Evolutionary conservation across 2,113 vertebrate genomes (phyloP), one percentile per base, ranked within the genome.

Genomic region (Eptesicus fuscus): DNA sequence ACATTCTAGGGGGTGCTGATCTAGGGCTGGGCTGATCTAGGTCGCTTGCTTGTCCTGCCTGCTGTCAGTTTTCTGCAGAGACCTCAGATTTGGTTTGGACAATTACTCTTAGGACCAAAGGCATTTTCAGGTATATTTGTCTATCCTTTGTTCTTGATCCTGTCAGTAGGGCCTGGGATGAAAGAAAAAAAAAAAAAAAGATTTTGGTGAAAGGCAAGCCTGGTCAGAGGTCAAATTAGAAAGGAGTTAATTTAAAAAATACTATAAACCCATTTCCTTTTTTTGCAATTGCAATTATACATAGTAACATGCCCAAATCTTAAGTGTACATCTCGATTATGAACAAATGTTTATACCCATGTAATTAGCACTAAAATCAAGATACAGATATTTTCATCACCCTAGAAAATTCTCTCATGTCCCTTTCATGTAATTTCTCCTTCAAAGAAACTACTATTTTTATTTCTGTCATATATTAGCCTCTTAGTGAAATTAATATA

Each of bases 181-280:
- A 93, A 87, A 90, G 70, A 53, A 56, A 78, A 76, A 91, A 53
- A 56, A 78, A 76, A 91, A 91, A 67, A 63, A 44, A 44, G 28
- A 13, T 73, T 89, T 37, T 23, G 25, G 14, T 93, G 40, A 86
- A 78, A 87, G 61, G 61, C 69, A 95, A 51, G 53, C 10, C 16
- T 83, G 30, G 44, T 65, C 11, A 88, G 85, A 89, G 56, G 53
- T 25, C 74, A 79, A 86, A 96, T 67, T 85, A 89, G 49, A 56
- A 88, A 91, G 74, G 9, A 88, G 17, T 83, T 73, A 53, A 90
- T 78, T 61, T 30, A 65, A 82, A 12, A 78, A 44, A 90, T 74
- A 56, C 8, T 65, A 70, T 25, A 20, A 67, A 59, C 11, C 16
- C 35, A 17, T 25, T 70, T 80, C 95, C 63, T 42, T 74, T 89